Percentiles rank a stretch among this genome's conserved stretches.
Conservation (phyloP, 2,113 vertebrate genomes). For the Chrysochloris asiatica region DNA sequence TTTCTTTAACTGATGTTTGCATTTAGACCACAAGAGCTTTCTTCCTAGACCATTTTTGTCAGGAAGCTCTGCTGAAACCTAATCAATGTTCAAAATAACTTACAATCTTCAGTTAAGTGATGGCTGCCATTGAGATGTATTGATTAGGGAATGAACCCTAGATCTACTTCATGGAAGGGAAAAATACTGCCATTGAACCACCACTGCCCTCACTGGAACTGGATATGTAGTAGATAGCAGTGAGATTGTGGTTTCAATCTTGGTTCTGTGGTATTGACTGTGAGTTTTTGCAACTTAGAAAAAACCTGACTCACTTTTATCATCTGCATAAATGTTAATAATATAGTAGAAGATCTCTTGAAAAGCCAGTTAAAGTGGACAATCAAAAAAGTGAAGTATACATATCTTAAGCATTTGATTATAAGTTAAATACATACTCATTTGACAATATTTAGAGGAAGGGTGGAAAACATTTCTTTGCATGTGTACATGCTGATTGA, state of each 20-base stretch:
- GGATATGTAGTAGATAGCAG: not conserved
- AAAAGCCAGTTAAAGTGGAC: not conserved
- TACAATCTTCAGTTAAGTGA: not conserved
- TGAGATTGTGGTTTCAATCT: not conserved
- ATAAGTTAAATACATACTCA: not conserved
- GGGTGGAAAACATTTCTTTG: not conserved
- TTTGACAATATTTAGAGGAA: conserved; percentile 16
- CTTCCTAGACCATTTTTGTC: not conserved
- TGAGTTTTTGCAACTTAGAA: not conserved
- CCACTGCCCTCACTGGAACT: not conserved
- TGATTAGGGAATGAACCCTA: no score
- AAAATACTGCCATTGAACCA: not conserved
- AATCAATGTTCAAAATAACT: not conserved
- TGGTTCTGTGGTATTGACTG: not conserved
- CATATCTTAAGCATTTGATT: not conserved
- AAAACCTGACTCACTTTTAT: not conserved
- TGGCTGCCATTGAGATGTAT: not conserved
- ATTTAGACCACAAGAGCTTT: not conserved
- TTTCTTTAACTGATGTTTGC: not conserved
- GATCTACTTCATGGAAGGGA: not conserved
- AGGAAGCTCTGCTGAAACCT: not conserved
- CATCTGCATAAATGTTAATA: not conserved
- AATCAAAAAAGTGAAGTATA: not conserved
- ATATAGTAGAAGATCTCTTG: not conserved
- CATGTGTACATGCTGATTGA: not conserved